These are phyloP conservation scores for Otus sunia DNA, from an alignment of 2,113 vertebrate genomes.

Conservation along the genomic window DNA sequence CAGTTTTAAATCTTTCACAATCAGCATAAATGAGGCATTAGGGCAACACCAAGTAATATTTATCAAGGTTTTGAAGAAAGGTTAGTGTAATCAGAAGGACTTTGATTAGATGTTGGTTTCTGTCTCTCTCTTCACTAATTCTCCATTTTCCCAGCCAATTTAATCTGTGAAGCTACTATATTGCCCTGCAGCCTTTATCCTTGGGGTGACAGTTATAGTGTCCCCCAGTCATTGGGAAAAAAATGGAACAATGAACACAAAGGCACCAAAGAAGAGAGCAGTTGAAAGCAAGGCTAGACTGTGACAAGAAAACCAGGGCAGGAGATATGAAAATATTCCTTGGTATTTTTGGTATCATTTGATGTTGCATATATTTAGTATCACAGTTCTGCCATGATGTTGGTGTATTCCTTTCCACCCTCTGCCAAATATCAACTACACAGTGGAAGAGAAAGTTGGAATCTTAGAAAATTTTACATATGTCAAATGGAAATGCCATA, in stretches of 20 bases:
- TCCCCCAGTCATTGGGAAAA: neutral
- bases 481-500: neutral
- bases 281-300: rapidly evolving
- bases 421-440: neutral
- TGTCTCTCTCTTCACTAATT: neutral
- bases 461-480: neutral
- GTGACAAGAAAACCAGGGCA: neutral
- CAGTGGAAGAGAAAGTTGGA: neutral
- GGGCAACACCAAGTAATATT: neutral
- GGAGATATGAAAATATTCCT: neutral
- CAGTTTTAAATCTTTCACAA: neutral
- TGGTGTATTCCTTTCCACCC: neutral
- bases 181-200: neutral
- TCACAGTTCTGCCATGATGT: neutral
- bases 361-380: neutral
- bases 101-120: neutral
- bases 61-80: neutral
- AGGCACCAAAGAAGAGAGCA: neutral
- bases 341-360: neutral
- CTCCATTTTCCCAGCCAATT: neutral
- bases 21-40: neutral
- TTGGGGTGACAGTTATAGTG: neutral
- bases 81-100: neutral
- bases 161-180: neutral
- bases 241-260: neutral